phyloP scores from a whole-genome alignment of 2,113 vertebrate genomes.

The Zeus faber region DNA sequence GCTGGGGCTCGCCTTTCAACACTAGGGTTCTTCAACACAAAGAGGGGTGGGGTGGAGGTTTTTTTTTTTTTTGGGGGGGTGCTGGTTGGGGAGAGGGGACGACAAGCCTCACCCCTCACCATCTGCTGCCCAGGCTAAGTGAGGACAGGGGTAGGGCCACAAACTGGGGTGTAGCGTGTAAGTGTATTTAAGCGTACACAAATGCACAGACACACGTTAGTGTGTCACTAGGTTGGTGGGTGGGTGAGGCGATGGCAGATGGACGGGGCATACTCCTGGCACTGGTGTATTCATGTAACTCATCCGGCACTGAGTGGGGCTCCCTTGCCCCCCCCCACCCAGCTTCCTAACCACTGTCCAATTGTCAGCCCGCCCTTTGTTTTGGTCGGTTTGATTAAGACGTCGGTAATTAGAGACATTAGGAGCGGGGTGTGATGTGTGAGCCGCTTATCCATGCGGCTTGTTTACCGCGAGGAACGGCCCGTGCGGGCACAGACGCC shows the following conservation, averaged over 20 bases:
- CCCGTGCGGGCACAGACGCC: slow-evolving; percentile 11
- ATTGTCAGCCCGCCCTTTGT: slow-evolving; percentile 68
- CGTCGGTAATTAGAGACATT: slow-evolving; percentile 80
- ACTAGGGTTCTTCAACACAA: slow-evolving; percentile 66
- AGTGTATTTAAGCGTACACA: slow-evolving; percentile 21
- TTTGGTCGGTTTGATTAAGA: slow-evolving; percentile 78
- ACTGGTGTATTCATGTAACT: slow-evolving; percentile 41
- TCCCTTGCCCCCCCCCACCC: slow-evolving; percentile 23
- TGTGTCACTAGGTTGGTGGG: slow-evolving; percentile 58
- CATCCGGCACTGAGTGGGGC: slow-evolving; percentile 40
- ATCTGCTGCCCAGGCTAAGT: slow-evolving; percentile 80
- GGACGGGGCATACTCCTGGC: slow-evolving; percentile 61
- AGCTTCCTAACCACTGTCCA: slow-evolving; percentile 73
- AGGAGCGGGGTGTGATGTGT: slow-evolving; percentile 42
- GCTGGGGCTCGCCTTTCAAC: slow-evolving; percentile 66
- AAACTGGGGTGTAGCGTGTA: slow-evolving; percentile 47
- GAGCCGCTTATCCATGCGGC: slow-evolving; percentile 30
- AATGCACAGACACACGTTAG: slow-evolving; percentile 45
- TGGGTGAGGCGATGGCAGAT: slow-evolving; percentile 67
- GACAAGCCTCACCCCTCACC: slow-evolving; percentile 79
- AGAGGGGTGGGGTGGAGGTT: slow-evolving; percentile 61
- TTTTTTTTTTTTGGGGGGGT: slow-evolving; percentile 17
- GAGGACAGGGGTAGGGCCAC: slow-evolving; percentile 63
- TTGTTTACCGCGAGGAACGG: slow-evolving; percentile 50
- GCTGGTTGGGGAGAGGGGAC: slow-evolving; percentile 37